These are phyloP conservation scores for Anastatus disparis DNA, from an alignment of 1,140 invertebrate species.

Conservation along the genomic window DNA sequence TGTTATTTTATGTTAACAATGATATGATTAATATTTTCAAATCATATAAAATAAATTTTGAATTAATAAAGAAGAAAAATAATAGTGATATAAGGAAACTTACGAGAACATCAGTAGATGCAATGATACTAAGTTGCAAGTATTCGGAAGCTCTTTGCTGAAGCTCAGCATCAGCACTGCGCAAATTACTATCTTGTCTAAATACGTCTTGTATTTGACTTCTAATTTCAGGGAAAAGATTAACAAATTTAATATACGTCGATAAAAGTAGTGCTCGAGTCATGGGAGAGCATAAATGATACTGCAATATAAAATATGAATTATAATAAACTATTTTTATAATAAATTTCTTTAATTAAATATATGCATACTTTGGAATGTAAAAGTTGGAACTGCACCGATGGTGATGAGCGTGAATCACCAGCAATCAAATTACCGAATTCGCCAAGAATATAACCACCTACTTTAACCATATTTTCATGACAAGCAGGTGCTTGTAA, in stretches of 20 bases:
- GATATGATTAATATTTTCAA: neutral
- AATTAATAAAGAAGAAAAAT: neutral
- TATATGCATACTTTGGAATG: slow-evolving; percentile 85
- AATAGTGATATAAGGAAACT: slow-evolving; percentile 41
- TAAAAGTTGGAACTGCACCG: slow-evolving; percentile 95
- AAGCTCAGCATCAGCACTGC: slow-evolving; percentile 97
- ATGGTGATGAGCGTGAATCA: slow-evolving; percentile 94
- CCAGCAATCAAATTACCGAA: slow-evolving; percentile 99
- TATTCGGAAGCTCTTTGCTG: slow-evolving; percentile 99
- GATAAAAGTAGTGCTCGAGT: slow-evolving; percentile 96
- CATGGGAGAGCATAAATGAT: slow-evolving; percentile 96
- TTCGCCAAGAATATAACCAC: slow-evolving; percentile 99
- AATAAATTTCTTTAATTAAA: neutral
- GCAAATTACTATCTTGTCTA: slow-evolving; percentile 93
- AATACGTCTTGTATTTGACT: slow-evolving; percentile 96
- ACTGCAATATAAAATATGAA: slow-evolving; percentile 67
- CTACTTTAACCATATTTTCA: slow-evolving; percentile 99
- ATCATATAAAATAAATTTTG: neutral
- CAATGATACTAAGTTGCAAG: slow-evolving; percentile 94
- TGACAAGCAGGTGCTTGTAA: slow-evolving; percentile 98
- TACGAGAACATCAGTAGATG: slow-evolving; percentile 94
- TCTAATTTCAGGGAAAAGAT: slow-evolving; percentile 99
- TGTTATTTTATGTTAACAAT: neutral
- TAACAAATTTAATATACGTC: slow-evolving; percentile 99
- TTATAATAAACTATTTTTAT: neutral